Evolutionary conservation across 1,140 invertebrate genomes (phyloP), one percentile per base, ranked within the genome.

Genomic region (Lepidurus apus): DNA sequence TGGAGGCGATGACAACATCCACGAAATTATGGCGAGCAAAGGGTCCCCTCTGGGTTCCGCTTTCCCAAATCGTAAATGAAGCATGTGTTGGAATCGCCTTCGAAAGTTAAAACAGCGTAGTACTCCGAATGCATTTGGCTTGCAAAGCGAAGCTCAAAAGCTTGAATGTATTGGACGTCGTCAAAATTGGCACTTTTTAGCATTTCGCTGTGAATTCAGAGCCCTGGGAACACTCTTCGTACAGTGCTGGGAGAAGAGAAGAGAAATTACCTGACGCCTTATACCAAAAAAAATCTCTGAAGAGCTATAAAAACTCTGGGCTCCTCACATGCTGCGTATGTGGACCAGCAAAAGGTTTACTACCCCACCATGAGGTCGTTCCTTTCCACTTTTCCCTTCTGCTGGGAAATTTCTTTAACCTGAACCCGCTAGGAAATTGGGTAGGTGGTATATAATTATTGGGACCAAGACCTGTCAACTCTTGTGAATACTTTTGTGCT

Each of bases 291-390:
- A 34, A 34, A 21, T 21, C 53, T 65, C 21, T 7, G 53, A 13
- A 21, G 7, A 65, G 53, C 53, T 21, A 65, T 65, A 65, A 65
- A 65, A 65, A 5, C 21, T 65, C 53, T 7, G 53, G 53, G 21
- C 53, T 65, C 21, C 53, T 65, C 53, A 65, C 53, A 65, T 65
- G 53, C 53, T 65, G 53, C 53, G 53, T 65, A 65, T 65, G 53
- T 65, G 53, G 53, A 65, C 53, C 53, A 65, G 53, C 53, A 21
- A 9, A 65, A 65, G 53, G 17, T 21, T 21, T 65, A 21, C 17
- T n/a, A 65, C 53, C 53, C 53, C 53, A 65, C 53, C 53, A 65
- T 65, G 53, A 65, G 17, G 53, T 65, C 53, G 53, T 7, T 65
- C 21, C 53, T 3, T 47, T 65, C 21, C 53, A n/a, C 21, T 65